Base-by-base conservation (phyloP, 2,797 vertebrate species). In the Balearica regulorum region DNA sequence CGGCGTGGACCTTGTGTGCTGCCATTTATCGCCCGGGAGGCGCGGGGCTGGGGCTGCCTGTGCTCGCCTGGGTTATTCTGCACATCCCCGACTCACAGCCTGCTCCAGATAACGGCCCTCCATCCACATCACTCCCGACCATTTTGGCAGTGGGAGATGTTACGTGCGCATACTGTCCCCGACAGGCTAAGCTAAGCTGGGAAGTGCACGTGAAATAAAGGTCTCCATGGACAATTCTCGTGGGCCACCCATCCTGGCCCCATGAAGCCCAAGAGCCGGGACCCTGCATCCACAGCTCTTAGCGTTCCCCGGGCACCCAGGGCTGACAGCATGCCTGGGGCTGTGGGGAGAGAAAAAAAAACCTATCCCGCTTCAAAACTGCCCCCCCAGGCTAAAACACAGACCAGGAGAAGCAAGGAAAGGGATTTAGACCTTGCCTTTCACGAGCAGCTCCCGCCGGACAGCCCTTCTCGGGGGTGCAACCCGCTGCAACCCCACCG, bases 201-300 rank as follows among this genome's bases (percentile, higher is more conserved):
- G 62, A 87, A 68, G 49, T 0, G 0, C 10, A n/a, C 0, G 5
- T 37, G 53, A 68, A 90, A 77, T 51, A 46, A 51, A 65, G 55
- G 9, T 43, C 16, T 61, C 28, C 41, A 7, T 1, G 25, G 46
- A 44, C 33, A 35, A 44, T 31, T 81, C n/a, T 26, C 44, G 44
- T 8, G 1, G 37, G 26, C 13, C 35, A 85, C 28, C 18, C 37
- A 14, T n/a, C 46, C 65, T 12, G 7, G 28, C 8, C 39, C 19
- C 0, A 0, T 11, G 58, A 80, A n/a, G 31, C 39, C 62, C 26
- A 51, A 46, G 16, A 76, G 10, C 31, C 9, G 9, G 16, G n/a
- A 70, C 41, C 13, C 33, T 0, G 0, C n/a, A 44, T 28, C 16
- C 62, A 16, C 35, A n/a, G 10, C 33, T 72, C 4, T 0, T 4